Conservation (phyloP, 1,140 invertebrate genomes). For the Euglossa dilemma region DNA sequence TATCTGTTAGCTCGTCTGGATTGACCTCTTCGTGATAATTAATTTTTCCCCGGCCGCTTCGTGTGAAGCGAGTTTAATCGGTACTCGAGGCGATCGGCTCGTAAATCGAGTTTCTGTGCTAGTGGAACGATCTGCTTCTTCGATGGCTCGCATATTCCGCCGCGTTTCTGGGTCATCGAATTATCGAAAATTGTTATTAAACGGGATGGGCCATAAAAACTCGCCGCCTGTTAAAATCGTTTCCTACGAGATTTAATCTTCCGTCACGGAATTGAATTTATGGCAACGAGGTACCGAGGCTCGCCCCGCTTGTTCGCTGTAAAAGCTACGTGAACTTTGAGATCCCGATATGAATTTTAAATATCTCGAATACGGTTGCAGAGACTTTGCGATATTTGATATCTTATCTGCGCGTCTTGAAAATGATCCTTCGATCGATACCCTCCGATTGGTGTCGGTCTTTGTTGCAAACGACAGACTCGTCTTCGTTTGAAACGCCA, state of each 20-base stretch:
- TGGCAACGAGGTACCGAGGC: neutral
- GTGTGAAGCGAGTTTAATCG: neutral
- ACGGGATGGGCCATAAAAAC: constrained; percentile 1
- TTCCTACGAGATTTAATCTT: neutral
- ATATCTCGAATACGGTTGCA: no score
- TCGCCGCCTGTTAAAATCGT: neutral
- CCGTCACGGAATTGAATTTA: neutral
- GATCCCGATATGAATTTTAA: no score
- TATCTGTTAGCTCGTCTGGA: neutral
- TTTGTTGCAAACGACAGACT: no score
- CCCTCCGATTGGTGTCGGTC: neutral
- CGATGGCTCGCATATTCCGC: neutral
- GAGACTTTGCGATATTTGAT: neutral
- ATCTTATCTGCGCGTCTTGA: neutral
- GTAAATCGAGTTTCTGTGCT: constrained; percentile 29
- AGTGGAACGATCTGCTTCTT: neutral
- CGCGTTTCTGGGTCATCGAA: neutral
- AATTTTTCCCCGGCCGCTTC: neutral
- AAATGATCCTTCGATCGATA: neutral
- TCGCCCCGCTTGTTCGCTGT: neutral
- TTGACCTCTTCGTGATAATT: constrained; percentile 5
- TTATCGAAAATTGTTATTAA: constrained; percentile 27
- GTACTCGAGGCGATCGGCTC: neutral
- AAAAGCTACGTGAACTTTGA: neutral
- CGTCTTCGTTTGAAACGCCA: neutral